A percentile compares a stretch with the other conserved stretches of the same genome.
Evolutionary conservation across 2,113 vertebrate species (phyloP).

Genomic region (Cygnus buccinator): DNA sequence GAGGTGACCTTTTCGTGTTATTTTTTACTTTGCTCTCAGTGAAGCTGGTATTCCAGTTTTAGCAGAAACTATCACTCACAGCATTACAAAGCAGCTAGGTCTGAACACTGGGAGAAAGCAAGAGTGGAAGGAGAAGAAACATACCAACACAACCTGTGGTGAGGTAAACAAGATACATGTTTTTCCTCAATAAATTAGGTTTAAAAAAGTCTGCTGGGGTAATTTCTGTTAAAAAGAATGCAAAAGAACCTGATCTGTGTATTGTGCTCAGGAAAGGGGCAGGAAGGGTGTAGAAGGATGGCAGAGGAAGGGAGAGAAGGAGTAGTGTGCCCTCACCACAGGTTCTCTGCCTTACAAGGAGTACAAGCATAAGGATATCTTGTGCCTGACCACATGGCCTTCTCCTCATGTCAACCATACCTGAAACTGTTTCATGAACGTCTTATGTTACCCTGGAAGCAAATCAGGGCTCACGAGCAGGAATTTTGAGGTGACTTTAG

Average conservation of each 20-base stretch:
- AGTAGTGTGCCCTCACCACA: rapidly evolving
- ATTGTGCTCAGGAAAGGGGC: background rate
- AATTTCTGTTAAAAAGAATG: background rate
- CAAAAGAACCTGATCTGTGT: background rate
- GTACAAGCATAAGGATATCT: background rate
- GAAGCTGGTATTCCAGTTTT: background rate
- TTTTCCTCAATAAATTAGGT: background rate
- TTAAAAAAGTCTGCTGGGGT: background rate
- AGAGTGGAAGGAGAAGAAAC: background rate
- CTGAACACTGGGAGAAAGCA: background rate
- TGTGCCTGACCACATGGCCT: rapidly evolving
- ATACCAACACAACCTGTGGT: rapidly evolving
- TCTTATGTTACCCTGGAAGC: background rate
- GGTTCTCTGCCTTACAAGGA: background rate
- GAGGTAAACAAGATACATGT: background rate
- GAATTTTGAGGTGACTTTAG: background rate
- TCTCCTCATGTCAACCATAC: background rate
- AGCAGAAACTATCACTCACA: background rate
- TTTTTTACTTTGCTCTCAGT: background rate
- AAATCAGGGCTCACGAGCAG: rapidly evolving
- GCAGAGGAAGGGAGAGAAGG: background rate
- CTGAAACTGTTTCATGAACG: background rate
- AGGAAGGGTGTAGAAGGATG: background rate
- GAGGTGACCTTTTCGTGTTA: background rate
- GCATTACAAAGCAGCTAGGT: background rate